Percentiles rank a stretch among this genome's conserved stretches.
Conservation (phyloP, 1,140 invertebrate genomes). For the Helicorthomorpha holstii region DNA sequence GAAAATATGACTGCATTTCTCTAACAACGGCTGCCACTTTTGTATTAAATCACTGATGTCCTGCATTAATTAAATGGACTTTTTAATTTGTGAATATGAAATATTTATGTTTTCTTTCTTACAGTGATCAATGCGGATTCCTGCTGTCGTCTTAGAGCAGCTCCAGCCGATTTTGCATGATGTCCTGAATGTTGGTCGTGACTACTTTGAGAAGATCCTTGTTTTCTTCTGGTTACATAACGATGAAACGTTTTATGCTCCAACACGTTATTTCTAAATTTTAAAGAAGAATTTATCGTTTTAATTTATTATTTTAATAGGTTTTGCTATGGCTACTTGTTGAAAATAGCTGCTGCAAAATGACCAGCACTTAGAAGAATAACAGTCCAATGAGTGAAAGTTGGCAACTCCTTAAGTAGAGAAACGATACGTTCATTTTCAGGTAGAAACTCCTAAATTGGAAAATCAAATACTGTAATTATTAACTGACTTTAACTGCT, state of each 20-base stretch:
- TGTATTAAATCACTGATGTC: slow-evolving; percentile 57
- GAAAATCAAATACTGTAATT: no score
- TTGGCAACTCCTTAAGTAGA: no score
- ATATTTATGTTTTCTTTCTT: slow-evolving; percentile 6
- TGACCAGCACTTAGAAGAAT: slow-evolving; percentile 71
- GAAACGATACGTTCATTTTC: no score
- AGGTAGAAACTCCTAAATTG: no score
- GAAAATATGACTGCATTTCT: slow-evolving; percentile 52
- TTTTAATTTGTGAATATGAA: no score
- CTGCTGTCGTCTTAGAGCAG: slow-evolving; percentile 60
- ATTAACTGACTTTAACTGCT: no score
- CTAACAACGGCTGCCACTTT: slow-evolving; percentile 46
- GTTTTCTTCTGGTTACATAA: slow-evolving; percentile 66
- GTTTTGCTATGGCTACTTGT: slow-evolving; percentile 28
- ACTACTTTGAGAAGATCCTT: slow-evolving; percentile 56
- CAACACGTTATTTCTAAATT: slow-evolving; percentile 32
- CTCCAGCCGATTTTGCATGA: slow-evolving; percentile 58
- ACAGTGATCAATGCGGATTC: slow-evolving; percentile 48
- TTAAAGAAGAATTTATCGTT: slow-evolving; percentile 7
- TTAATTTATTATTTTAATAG: slow-evolving; percentile 5
- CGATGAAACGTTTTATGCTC: slow-evolving; percentile 73
- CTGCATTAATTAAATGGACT: no score
- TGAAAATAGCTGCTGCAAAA: slow-evolving; percentile 67
- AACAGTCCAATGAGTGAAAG: no score
- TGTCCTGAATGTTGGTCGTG: slow-evolving; percentile 43